Percentiles rank a stretch among this genome's conserved stretches.
Conservation (phyloP, 2,797 vertebrate species). For the Eulemur mongoz region DNA sequence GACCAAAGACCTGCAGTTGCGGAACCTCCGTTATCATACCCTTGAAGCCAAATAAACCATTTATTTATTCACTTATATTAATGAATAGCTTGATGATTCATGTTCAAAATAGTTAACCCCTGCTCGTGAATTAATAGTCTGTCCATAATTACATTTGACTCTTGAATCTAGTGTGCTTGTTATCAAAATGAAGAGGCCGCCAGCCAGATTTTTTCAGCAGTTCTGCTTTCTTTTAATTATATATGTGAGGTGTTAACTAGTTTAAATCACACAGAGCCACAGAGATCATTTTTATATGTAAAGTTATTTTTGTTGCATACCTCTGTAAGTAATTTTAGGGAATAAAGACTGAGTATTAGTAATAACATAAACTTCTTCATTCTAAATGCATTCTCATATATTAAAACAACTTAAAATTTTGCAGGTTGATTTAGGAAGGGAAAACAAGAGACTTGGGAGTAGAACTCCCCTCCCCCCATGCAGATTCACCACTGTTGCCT, state of each 20-base stretch:
- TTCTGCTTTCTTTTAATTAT: constrained; percentile 28
- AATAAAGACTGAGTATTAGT: not conserved
- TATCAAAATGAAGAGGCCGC: not conserved
- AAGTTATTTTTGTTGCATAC: constrained; percentile 14
- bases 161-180: not conserved
- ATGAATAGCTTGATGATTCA: not conserved
- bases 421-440: not conserved
- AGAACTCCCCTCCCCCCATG: not conserved
- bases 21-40: not conserved
- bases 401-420: not conserved
- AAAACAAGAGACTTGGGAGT: not conserved
- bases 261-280: constrained; percentile 23
- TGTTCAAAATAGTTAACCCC: not conserved
- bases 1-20: not conserved
- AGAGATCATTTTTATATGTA: constrained; percentile 29
- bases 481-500: not conserved
- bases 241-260: not conserved
- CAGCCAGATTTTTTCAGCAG: not conserved
- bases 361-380: not conserved
- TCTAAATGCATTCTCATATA: not conserved
- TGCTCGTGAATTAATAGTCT: not conserved
- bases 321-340: constrained; percentile 34
- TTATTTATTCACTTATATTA: not conserved
- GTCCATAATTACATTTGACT: not conserved
- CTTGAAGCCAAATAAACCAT: not conserved